Conservation (phyloP, 2,113 vertebrate species). For the cat (Felis catus) region DNA sequence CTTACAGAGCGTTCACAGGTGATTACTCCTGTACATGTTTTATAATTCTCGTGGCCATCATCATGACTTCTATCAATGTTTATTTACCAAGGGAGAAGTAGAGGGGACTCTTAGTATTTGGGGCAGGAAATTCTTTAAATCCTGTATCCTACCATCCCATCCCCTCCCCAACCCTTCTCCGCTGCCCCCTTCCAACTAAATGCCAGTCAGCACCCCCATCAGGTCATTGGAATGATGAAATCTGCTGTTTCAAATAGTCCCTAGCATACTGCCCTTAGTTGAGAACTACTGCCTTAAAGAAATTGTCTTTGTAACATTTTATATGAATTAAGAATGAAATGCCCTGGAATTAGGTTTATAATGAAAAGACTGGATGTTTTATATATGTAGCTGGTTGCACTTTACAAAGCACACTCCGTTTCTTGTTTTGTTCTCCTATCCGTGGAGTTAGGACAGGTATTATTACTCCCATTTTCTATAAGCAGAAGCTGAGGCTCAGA, state of each 20-base stretch:
- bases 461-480: background rate
- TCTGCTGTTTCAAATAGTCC: background rate
- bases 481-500: background rate
- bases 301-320: slow-evolving; percentile 29
- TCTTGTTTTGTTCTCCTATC: background rate
- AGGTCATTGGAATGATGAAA: background rate
- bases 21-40: background rate
- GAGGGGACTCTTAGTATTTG: background rate
- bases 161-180: no score
- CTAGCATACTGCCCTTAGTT: background rate
- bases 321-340: background rate
- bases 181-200: background rate
- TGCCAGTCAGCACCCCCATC: background rate
- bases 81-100: background rate
- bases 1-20: background rate
- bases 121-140: background rate
- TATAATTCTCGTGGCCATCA: background rate
- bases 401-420: background rate
- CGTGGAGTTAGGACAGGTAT: background rate
- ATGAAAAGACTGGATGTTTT: background rate
- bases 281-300: background rate
- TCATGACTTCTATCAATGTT: background rate
- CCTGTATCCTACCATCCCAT: background rate
- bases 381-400: background rate
- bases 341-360: background rate